phyloP scores from a whole-genome alignment of 2,797 vertebrate genomes.

The Pteronotus mesoamericanus region DNA sequence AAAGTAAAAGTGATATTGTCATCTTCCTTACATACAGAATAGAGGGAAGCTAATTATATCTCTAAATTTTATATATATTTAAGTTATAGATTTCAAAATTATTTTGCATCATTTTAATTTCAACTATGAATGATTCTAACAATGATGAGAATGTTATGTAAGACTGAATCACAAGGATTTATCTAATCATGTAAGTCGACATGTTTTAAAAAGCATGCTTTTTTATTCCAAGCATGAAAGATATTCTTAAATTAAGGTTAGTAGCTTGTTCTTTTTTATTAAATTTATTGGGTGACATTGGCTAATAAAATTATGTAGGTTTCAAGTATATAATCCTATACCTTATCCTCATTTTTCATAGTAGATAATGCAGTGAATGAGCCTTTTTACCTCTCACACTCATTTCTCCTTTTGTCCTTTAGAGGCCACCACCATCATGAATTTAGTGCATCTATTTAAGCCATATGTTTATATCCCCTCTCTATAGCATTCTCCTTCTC shows the following conservation, averaged over 20 bases:
- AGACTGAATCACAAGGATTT: not conserved
- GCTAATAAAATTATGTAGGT: not conserved
- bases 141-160: not conserved
- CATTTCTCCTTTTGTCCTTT: not conserved
- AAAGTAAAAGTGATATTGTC: not conserved
- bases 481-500: not conserved
- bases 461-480: not conserved
- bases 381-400: not conserved
- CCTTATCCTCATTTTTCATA: not conserved
- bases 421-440: not conserved
- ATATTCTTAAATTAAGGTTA: not conserved
- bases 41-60: not conserved
- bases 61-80: not conserved
- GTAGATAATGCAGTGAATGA: not conserved
- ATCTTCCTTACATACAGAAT: not conserved
- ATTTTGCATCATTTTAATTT: not conserved
- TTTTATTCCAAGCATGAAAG: not conserved
- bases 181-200: not conserved
- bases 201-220: not conserved
- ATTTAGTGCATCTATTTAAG: not conserved
- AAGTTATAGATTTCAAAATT: not conserved
- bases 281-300: not conserved
- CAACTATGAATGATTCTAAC: not conserved
- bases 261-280: not conserved
- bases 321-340: not conserved